Base-by-base conservation (phyloP, 2,888 invertebrate species). In the Dioctria linearis region DNA sequence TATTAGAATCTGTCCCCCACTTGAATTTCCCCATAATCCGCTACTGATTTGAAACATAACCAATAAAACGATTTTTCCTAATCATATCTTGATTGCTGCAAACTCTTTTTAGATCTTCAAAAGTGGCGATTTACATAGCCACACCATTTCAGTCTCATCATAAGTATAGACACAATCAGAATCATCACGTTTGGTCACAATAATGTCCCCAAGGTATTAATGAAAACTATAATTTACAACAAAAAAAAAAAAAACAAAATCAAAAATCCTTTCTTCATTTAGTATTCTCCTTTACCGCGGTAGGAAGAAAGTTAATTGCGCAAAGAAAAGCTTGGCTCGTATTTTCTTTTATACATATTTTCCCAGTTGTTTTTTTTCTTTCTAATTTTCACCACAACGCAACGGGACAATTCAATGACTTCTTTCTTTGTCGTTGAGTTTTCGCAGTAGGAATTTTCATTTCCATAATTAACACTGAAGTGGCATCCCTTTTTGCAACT, bases 391-490 rank as follows among this genome's bases (percentile, higher is more conserved):
- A 39, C 51, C 69, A 54, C 69, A 54, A 69, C 51, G n/a, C 69
- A 54, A 69, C 51, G n/a, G 37, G 69, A 69, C 51, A 51, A 51
- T 43, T 51, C 39, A 49, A 9, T 4, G 46, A 46, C 46, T 63
- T 59, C 13, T 61, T 5, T 67, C 51, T 69, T 51, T 69, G 51
- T 4, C 39, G 37, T n/a, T 69, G 37, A 69, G 9, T 49, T 46
- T 46, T 11, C 67, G 37, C 69, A 69, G 69, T 51, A 51, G 69
- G 49, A 51, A 69, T 51, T 69, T 69, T 69, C 39, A 69, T 69
- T 69, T 69, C 51, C 49, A 69, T 69, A 69, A 69, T 69, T 69
- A 69, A 69, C 69, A 69, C 37, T 25, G 69, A 69, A 69, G 69
- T 69, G 51, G 54, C 4, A 54, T 54, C 54, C 54, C 54, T n/a